Base-by-base conservation (phyloP, 2,797 vertebrate species). In the Darevskia nairensis region DNA sequence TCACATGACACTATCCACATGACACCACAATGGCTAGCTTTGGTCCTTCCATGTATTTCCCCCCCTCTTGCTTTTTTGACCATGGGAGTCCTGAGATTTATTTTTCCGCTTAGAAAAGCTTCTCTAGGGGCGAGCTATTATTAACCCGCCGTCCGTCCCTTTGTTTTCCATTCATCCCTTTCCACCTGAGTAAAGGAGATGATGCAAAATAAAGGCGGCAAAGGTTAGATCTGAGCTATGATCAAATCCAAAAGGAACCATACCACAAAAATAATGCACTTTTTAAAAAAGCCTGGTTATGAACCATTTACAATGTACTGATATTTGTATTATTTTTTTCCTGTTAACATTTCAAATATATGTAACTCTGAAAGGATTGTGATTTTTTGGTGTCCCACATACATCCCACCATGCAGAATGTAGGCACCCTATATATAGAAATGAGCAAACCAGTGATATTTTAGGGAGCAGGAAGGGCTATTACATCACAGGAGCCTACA, bases 121-220 rank as follows among this genome's bases (percentile, higher is more conserved):
- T 46, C 82, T 61, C 59, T 79, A 23, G 68, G 44, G 66, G 71
- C 4, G 82, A 68, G 55, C n/a, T 89, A 71, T 84, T 90, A 71
- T 50, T 85, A 61, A 4, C 6, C 44, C 55, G n/a, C 86, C 39
- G 1, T 77, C 9, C 27, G 41, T 82, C 41, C 32, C 59, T 82
- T 17, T 87, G 55, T 89, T 25, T 88, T 75, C 87, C 80, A 80
- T 64, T 81, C 55, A 72, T 86, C 79, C 50, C 55, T 88, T 79
- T 75, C 27, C 7, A 19, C 17, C 17, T 55, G 46, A 11, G n/a
- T 86, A 76, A 72, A 68, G 39, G 7, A 84, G n/a, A 66, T 44
- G 19, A 66, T 23, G 29, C 9, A 69, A 44, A 71, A 21, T 80
- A 19, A 61, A 44, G 27, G 66, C 41, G n/a, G 81, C 17, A 71